Evolutionary conservation across 2,113 vertebrate genomes (phyloP).

Genomic region (Azemiops feae): DNA sequence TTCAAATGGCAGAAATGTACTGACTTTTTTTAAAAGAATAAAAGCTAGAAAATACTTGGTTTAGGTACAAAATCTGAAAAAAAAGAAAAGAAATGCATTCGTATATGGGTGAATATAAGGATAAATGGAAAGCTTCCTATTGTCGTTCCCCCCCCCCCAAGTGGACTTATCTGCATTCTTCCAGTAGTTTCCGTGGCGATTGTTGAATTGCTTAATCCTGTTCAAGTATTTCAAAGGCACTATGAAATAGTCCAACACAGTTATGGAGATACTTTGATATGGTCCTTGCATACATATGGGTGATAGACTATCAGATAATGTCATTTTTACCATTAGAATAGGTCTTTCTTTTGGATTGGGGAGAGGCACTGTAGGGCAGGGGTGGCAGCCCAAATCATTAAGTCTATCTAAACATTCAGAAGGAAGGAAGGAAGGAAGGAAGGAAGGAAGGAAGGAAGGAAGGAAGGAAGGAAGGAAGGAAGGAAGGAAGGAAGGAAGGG

Average conservation of each 20-base stretch:
- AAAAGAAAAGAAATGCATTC: background rate
- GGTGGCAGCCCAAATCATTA: background rate
- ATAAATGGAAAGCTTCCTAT: background rate
- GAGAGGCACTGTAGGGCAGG: background rate
- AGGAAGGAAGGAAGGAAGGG: background rate
- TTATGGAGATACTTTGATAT: background rate
- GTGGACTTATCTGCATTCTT: background rate
- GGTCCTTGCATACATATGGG: background rate
- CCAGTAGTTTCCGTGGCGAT: background rate
- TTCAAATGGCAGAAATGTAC: background rate
- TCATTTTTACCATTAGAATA: background rate
- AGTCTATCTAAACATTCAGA: background rate
- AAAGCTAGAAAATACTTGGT: background rate
- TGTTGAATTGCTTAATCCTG: background rate
- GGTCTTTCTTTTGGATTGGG: background rate
- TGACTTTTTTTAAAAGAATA: background rate
- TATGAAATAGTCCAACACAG: background rate
- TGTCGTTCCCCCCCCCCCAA: fast-evolving
- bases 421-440: background rate
- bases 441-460: background rate
- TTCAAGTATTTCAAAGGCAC: background rate
- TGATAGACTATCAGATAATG: background rate
- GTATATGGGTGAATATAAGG: background rate
- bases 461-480: too few species aligned
- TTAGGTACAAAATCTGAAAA: background rate